Percentiles rank a stretch among this genome's conserved stretches.
Evolutionary conservation across 2,797 vertebrate genomes (phyloP).

Genomic region (Enteromius treurensis): DNA sequence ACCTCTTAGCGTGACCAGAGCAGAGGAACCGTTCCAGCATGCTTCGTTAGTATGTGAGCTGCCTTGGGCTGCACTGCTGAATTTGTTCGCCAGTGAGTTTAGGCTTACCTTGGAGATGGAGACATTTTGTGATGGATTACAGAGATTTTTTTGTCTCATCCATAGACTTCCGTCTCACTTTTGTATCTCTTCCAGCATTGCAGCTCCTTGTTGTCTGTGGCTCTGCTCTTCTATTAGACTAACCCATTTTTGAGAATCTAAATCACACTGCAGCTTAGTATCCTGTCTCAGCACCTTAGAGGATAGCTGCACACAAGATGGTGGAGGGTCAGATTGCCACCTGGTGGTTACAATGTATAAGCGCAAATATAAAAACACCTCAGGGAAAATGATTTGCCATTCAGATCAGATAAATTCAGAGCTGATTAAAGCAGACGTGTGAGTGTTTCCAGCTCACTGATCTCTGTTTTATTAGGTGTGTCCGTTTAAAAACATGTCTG

Average conservation of each 20-base stretch:
- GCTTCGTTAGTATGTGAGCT: conserved; percentile 45
- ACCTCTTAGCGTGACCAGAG: conserved; percentile 4
- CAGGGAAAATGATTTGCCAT: conserved; percentile 55
- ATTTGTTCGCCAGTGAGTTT: conserved; percentile 32
- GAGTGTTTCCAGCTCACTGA: conserved; percentile 48
- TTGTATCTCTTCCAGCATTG: conserved; percentile 25
- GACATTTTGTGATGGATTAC: conserved; percentile 40
- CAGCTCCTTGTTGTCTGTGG: not conserved
- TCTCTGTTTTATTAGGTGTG: conserved; percentile 59
- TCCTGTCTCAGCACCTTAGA: conserved; percentile 41
- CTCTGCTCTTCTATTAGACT: not conserved
- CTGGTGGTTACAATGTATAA: conserved; percentile 54
- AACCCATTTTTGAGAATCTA: conserved; percentile 33
- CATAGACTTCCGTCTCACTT: conserved; percentile 10
- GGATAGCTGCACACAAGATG: not conserved
- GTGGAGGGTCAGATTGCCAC: conserved; percentile 50
- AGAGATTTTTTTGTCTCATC: conserved; percentile 46
- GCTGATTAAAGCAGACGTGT: conserved; percentile 62
- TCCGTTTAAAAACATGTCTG: conserved; percentile 35
- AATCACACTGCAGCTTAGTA: conserved; percentile 49
- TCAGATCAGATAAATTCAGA: conserved; percentile 49
- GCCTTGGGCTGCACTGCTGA: conserved; percentile 13
- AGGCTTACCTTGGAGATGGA: conserved; percentile 34
- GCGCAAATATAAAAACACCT: conserved; percentile 48
- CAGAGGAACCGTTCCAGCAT: not conserved